Evolutionary conservation across 1,140 invertebrate species (phyloP), one percentile per base, ranked within the genome.

Genomic region (Drosophila aff.): DNA sequence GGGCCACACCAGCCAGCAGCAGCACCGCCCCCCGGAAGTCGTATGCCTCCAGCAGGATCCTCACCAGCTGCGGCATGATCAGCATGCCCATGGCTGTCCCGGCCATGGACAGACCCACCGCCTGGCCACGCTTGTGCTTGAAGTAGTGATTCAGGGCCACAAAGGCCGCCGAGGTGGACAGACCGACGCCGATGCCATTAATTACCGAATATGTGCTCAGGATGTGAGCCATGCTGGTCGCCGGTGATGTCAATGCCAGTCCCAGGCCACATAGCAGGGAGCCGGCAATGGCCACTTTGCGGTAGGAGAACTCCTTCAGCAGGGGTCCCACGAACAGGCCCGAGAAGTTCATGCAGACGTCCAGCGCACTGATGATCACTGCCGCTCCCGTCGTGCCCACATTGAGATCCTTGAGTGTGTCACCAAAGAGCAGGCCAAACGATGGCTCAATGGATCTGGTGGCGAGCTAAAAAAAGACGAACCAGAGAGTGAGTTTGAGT

Each of bases 91-190:
- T 93, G 4, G 96, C 96, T 1, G 96, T 96, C 0, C 96, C 96
- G 6, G 96, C 96, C 94, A 96, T 95, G 0, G 96, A 96, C 21
- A 96, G 92, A 0, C 96, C 96, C 4, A 96, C 95, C 1, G 96
- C 96, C 91, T 96, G 96, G 8, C 96, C 96, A 15, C 96, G 94
- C 81, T 95, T 95, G 86, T 96, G 95, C 23, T 95, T 93, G 76
- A 97, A 97, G 83, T 96, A 97, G 78, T 96, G 95, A 82, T 96
- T 96, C 1, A 96, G 83, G 0, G 96, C 95, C 16, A 96, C 96
- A 81, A 96, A 96, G 0, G 96, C 95, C 10, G 96, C 95, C 18
- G 96, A 95, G 4, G 95, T 95, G 2, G 96, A 95, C 10, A 96
- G 93, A 18, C 96, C 96, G 44, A 96, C 95, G 16, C 96, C 96